phyloP scores from a whole-genome alignment of 2,888 invertebrate genomes.

The Reticulitermes lucifugus region DNA sequence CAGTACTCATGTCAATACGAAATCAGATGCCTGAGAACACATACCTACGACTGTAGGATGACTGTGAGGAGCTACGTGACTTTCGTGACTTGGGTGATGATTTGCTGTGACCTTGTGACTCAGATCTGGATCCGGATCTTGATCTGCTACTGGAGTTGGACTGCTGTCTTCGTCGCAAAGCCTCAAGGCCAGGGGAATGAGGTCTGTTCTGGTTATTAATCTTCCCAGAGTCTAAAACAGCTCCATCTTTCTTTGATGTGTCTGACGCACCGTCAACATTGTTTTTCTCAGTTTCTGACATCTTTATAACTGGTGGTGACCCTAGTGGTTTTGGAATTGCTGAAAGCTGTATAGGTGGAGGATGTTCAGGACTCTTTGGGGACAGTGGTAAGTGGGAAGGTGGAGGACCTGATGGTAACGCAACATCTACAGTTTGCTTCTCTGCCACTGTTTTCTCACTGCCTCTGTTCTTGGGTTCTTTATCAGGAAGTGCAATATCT shows the following conservation, averaged over 20 bases:
- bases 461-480: slow-evolving; percentile 40
- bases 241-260: slow-evolving; percentile 11
- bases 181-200: slow-evolving; percentile 39
- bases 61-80: slow-evolving; percentile 66
- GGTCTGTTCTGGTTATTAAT: slow-evolving; percentile 24
- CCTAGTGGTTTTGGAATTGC: slow-evolving; percentile 50
- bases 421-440: slow-evolving; percentile 8
- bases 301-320: slow-evolving; percentile 46
- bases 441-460: slow-evolving; percentile 11
- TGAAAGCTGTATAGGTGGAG: slow-evolving; percentile 38
- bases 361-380: slow-evolving; percentile 39
- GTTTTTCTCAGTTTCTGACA: slow-evolving; percentile 10
- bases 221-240: slow-evolving; percentile 11
- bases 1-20: no score
- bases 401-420: slow-evolving; percentile 12
- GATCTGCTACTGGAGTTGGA: slow-evolving; percentile 52
- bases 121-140: slow-evolving; percentile 58
- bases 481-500: slow-evolving; percentile 51
- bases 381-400: slow-evolving; percentile 20
- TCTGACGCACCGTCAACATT: background rate
- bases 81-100: slow-evolving; percentile 57
- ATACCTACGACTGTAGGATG: slow-evolving; percentile 58
- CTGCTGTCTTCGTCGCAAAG: slow-evolving; percentile 23
- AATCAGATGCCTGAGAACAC: slow-evolving; percentile 56
- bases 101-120: slow-evolving; percentile 50